A percentile compares a stretch with the other conserved stretches of the same genome.
Evolutionary conservation across 2,888 invertebrate species (phyloP).

Genomic region (Maniola hyperantus): DNA sequence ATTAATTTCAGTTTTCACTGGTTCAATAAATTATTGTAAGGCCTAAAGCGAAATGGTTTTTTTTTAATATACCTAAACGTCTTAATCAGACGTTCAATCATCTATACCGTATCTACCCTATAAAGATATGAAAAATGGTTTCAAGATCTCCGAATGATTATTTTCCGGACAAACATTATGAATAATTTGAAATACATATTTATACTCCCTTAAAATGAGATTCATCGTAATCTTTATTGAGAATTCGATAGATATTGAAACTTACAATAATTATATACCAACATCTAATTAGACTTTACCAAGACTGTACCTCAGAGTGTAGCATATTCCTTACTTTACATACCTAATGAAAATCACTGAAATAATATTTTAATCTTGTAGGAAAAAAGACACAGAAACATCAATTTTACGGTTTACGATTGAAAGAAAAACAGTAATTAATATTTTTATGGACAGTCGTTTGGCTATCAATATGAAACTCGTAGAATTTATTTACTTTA

Average conservation of each 20-base stretch:
- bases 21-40: background rate
- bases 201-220: too few relatives aligned
- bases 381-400: background rate
- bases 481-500: slow-evolving; percentile 61
- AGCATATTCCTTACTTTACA: too few relatives aligned
- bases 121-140: background rate
- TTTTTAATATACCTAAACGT: background rate
- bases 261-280: background rate
- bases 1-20: background rate
- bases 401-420: slow-evolving; percentile 59
- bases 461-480: slow-evolving; percentile 73
- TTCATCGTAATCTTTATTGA: background rate
- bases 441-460: slow-evolving; percentile 71
- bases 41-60: background rate
- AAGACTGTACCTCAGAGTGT: too few relatives aligned
- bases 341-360: background rate
- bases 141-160: background rate
- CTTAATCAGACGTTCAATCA: background rate
- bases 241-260: background rate
- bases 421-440: slow-evolving; percentile 68
- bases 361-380: background rate
- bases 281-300: too few relatives aligned
- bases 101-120: background rate
- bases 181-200: background rate
- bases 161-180: background rate